These are phyloP conservation scores for Tyto alba DNA, from an alignment of 2,113 vertebrate species.

Conservation along the genomic window DNA sequence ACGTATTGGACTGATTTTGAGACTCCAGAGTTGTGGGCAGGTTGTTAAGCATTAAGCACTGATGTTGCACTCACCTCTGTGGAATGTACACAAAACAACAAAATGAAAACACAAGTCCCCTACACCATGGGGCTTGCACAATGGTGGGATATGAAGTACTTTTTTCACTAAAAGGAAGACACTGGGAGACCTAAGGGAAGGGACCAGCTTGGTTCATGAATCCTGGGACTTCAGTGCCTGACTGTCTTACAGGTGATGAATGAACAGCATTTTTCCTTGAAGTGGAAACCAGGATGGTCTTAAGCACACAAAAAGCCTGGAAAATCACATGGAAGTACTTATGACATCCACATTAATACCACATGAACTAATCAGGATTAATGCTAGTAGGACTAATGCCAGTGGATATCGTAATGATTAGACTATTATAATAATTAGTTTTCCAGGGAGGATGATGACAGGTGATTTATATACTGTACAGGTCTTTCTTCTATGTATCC, in stretches of 20 bases:
- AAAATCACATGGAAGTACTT: neutral
- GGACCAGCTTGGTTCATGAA: neutral
- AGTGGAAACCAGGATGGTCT: neutral
- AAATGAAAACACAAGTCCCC: neutral
- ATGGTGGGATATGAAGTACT: neutral
- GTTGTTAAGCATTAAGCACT: neutral
- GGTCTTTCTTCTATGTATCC: neutral
- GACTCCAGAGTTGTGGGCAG: neutral
- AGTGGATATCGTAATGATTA: slow-evolving; percentile 18
- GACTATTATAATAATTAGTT: slow-evolving; percentile 29
- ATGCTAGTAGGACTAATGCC: neutral
- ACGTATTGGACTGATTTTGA: accelerated
- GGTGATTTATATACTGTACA: neutral
- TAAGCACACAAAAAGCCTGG: neutral
- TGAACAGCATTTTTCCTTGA: neutral
- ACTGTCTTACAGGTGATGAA: neutral
- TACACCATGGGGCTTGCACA: neutral
- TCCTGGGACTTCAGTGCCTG: neutral
- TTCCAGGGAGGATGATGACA: neutral
- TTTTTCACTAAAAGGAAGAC: neutral
- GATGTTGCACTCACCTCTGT: neutral
- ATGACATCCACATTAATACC: neutral
- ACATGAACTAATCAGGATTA: slow-evolving; percentile 15
- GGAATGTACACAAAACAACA: neutral
- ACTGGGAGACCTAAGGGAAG: neutral